These are phyloP conservation scores for Squalus acanthias DNA, from an alignment of 2,797 vertebrate species.

Conservation along the genomic window DNA sequence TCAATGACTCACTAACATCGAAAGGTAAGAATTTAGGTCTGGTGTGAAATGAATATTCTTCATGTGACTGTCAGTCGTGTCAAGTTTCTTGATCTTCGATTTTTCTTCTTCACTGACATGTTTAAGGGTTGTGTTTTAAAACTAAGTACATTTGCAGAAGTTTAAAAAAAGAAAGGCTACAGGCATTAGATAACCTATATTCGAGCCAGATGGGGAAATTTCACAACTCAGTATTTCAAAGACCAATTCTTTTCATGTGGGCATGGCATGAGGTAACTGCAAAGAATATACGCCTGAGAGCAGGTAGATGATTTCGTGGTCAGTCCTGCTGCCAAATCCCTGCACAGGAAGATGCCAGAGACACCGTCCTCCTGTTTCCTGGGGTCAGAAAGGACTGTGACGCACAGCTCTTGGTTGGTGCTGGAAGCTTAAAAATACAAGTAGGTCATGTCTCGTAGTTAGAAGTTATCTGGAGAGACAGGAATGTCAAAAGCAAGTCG, in stretches of 20 bases:
- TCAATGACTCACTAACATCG: slow-evolving; percentile 62
- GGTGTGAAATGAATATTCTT: not conserved
- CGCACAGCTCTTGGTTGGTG: not conserved
- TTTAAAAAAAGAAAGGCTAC: slow-evolving; percentile 43
- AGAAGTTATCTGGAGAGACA: no score
- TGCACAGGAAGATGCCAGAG: no score
- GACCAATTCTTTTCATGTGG: no score
- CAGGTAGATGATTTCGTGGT: no score
- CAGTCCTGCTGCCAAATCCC: no score
- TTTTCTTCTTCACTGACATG: not conserved
- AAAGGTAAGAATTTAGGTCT: slow-evolving; percentile 56
- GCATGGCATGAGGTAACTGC: no score
- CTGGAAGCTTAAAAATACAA: no score
- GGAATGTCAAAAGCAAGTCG: no score
- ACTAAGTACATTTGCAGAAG: slow-evolving; percentile 40
- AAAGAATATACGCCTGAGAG: no score
- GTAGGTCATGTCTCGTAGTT: no score
- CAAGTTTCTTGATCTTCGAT: not conserved
- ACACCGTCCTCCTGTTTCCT: not conserved
- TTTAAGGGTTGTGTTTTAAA: not conserved
- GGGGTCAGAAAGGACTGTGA: not conserved
- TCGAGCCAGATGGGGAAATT: not conserved
- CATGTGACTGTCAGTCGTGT: slow-evolving; percentile 11
- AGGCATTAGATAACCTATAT: not conserved
- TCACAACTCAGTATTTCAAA: no score